A percentile compares a stretch with the other conserved stretches of the same genome.
These are phyloP conservation scores for Dufourea novaeangliae DNA, from an alignment of 1,140 invertebrate genomes.

Conservation along the genomic window DNA sequence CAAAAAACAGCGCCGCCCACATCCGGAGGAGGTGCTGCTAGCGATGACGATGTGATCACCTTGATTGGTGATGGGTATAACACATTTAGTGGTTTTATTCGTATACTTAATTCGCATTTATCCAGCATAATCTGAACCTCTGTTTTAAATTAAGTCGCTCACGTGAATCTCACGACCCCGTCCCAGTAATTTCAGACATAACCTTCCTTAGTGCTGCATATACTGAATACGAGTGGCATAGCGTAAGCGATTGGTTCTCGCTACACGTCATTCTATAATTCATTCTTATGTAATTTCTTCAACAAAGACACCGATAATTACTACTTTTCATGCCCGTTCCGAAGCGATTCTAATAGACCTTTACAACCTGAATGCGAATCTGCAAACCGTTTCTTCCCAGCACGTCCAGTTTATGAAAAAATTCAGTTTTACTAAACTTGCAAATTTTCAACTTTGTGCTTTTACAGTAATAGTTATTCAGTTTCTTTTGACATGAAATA, in stretches of 20 bases:
- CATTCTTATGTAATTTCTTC: not conserved
- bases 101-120: conserved; percentile 64
- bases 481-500: no score
- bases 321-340: no score
- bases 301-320: no score
- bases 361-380: no score
- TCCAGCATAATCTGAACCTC: conserved; percentile 53
- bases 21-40: conserved; percentile 63
- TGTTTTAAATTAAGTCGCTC: conserved; percentile 63
- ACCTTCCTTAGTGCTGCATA: conserved; percentile 1
- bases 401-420: no score
- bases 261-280: not conserved
- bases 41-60: conserved; percentile 48
- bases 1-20: conserved; percentile 67
- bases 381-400: no score
- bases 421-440: no score
- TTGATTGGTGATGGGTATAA: conserved; percentile 57
- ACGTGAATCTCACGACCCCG: conserved; percentile 56
- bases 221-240: not conserved
- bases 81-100: conserved; percentile 64
- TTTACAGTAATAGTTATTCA: no score
- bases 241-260: not conserved
- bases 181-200: conserved; percentile 57
- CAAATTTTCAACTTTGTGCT: no score
- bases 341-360: no score